These are phyloP conservation scores for Vanacampus margaritifer DNA, from an alignment of 2,113 vertebrate genomes.

Conservation along the genomic window DNA sequence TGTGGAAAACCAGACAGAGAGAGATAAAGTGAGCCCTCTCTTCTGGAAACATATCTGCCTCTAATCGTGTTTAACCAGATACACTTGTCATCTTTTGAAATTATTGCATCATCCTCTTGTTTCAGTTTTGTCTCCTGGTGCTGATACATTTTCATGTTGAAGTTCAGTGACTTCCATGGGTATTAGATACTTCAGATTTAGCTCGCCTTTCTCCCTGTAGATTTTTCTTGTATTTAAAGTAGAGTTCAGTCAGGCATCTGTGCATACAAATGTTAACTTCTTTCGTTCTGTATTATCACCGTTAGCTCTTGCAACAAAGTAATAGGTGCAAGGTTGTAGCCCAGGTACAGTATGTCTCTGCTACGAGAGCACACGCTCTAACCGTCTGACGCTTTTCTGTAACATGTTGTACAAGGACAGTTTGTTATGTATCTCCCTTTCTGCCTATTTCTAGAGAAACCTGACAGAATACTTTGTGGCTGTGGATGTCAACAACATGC, in stretches of 20 bases:
- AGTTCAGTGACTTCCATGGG: conserved; percentile 41
- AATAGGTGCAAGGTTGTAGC: conserved; percentile 5
- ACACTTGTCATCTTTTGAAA: conserved; percentile 68
- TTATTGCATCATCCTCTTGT: conserved; percentile 62
- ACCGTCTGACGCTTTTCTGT: conserved; percentile 29
- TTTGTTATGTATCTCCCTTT: conserved; percentile 49
- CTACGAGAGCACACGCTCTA: conserved; percentile 17
- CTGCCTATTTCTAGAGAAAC: conserved; percentile 84
- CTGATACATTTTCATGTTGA: conserved; percentile 35
- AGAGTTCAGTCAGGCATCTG: conserved; percentile 8
- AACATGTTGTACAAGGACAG: conserved; percentile 36
- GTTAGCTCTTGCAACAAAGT: conserved; percentile 11
- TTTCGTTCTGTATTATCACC: background rate
- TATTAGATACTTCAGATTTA: conserved; percentile 39
- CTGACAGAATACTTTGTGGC: conserved; percentile 98
- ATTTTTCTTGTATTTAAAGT: conserved; percentile 29
- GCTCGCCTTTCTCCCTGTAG: conserved; percentile 33
- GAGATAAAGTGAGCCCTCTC: conserved; percentile 46
- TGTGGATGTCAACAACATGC: conserved; percentile 96
- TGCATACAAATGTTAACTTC: background rate
- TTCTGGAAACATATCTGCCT: conserved; percentile 55
- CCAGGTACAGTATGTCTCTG: conserved; percentile 20
- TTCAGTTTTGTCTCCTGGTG: conserved; percentile 46
- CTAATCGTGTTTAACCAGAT: conserved; percentile 63
- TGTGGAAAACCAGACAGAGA: conserved; percentile 21